phyloP scores from a whole-genome alignment of 2,888 invertebrate genomes.

The Noctua pronuba region DNA sequence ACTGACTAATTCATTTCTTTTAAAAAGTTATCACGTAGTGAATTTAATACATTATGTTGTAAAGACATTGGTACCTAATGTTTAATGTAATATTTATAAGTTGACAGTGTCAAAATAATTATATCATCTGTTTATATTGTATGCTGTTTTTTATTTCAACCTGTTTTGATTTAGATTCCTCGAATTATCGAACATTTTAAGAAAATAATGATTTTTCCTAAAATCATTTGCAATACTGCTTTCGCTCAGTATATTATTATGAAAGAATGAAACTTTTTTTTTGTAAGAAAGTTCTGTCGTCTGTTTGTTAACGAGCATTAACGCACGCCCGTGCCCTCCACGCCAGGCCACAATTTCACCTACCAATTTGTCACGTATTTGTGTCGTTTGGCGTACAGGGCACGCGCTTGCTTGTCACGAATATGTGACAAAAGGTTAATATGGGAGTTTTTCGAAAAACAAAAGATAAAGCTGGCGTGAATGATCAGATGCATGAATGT shows the following conservation, averaged over 20 bases:
- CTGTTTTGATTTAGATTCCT: neutral
- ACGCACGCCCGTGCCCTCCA: too few species aligned
- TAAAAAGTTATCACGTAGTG: slow-evolving; percentile 70
- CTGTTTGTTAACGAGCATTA: too few species aligned
- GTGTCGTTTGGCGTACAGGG: too few species aligned
- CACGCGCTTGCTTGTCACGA: too few species aligned
- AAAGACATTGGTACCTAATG: slow-evolving; percentile 79
- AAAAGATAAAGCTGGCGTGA: neutral
- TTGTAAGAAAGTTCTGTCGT: neutral
- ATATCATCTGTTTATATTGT: slow-evolving; percentile 87
- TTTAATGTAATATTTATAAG: slow-evolving; percentile 79
- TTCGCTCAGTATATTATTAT: too few species aligned
- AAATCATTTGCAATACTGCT: neutral
- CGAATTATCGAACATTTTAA: neutral
- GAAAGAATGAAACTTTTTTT: neutral
- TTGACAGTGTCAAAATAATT: slow-evolving; percentile 89
- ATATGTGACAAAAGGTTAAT: too few species aligned
- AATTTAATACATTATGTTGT: slow-evolving; percentile 64
- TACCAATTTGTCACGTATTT: too few species aligned
- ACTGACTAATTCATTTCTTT: slow-evolving; percentile 65
- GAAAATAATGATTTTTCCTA: neutral
- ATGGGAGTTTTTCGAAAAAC: too few species aligned
- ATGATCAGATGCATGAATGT: neutral
- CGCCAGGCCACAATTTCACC: too few species aligned
- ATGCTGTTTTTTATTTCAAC: slow-evolving; percentile 76